A percentile compares a stretch with the other conserved stretches of the same genome.
phyloP scores from a whole-genome alignment of 2,113 vertebrate genomes.

The Ptychochromis oligacanthus region DNA sequence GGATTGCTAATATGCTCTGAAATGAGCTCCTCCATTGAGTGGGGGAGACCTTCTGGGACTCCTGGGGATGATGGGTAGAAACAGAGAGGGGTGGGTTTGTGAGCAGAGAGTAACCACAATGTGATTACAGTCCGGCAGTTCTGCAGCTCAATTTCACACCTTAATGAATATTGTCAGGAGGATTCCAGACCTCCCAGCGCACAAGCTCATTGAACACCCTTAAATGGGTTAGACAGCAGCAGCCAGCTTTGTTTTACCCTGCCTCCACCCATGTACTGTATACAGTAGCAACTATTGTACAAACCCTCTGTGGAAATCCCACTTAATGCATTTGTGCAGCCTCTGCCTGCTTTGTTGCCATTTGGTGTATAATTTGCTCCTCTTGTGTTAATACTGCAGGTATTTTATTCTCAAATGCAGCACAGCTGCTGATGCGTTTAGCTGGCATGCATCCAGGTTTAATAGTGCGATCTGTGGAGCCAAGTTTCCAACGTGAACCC shows the following conservation, averaged over 20 bases:
- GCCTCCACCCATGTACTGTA: not conserved
- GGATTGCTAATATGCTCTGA: slow-evolving; percentile 18
- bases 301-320: not conserved
- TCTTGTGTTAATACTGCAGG: not conserved
- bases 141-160: slow-evolving; percentile 43
- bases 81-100: not conserved
- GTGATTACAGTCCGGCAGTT: slow-evolving; percentile 8
- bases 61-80: slow-evolving; percentile 16
- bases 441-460: not conserved
- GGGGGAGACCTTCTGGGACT: slow-evolving; percentile 24
- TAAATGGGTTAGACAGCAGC: not conserved
- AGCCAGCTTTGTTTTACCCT: not conserved
- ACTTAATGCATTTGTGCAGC: slow-evolving; percentile 10
- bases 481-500: not conserved
- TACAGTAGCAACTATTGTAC: not conserved
- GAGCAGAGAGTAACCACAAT: slow-evolving; percentile 12
- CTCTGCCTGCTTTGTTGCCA: not conserved
- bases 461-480: not conserved
- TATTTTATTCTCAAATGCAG: not conserved
- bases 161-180: slow-evolving; percentile 40
- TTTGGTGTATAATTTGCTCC: not conserved
- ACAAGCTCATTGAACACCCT: not conserved
- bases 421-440: not conserved
- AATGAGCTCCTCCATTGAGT: not conserved
- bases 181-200: slow-evolving; percentile 8